Base-by-base conservation (phyloP, 2,797 vertebrate genomes). In the Sus cebifrons region DNA sequence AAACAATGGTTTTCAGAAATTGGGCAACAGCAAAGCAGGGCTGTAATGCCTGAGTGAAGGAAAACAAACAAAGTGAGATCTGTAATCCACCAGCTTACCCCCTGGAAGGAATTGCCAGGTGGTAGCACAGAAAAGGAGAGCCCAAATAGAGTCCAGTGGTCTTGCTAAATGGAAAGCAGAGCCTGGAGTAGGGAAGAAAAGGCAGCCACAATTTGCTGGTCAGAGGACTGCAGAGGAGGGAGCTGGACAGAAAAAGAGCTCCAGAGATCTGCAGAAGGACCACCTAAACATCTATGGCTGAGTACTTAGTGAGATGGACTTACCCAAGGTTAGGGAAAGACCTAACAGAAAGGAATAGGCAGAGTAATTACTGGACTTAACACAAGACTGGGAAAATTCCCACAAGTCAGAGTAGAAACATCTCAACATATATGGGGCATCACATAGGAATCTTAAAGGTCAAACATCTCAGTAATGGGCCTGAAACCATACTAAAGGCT, bases 391-490 rank as follows among this genome's bases (percentile, higher is more conserved):
- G n/a, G 32, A 64, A 71, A 82, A 67, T 29, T 84, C 21, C 54
- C 29, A 58, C 54, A 92, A 20, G 27, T 79, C 25, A 75, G n/a
- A 77, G 27, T n/a, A 20, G 52, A 91, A 70, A 89, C 49, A 36
- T 65, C 44, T 90, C 58, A 29, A 54, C 16, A 65, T 12, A 29
- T 25, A 25, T n/a, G 54, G 29, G 15, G 7, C 14, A 74, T 73
- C 65, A n/a, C 15, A n/a, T 52, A 78, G 82, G 64, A 94, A 94
- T 3, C 36, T 89, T 40, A 86, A 36, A 87, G 58, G n/a, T 84
- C 40, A 84, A 71, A 86, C 44, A 40, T n/a, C 25, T 36, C 44
- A 6, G 32, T 6, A 64, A 44, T 78, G 52, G 62, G n/a, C 49
- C 67, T 93, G 62, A 73, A 75, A 67, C 67, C 29, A 62, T 67